phyloP scores from a whole-genome alignment of 2,113 vertebrate species.

The Osmerus eperlanus region DNA sequence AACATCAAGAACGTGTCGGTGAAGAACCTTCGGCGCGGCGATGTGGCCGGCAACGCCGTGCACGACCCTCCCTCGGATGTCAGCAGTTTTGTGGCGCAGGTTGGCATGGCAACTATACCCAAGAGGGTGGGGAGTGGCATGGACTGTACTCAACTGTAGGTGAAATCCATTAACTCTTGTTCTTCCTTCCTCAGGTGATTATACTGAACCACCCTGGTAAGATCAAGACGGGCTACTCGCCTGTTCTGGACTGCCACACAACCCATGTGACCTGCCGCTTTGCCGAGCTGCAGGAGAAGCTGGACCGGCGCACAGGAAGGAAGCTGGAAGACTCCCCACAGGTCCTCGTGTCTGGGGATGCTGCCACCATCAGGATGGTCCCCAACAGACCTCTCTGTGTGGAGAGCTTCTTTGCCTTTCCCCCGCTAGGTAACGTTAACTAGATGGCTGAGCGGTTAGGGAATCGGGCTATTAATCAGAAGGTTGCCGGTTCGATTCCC shows the following conservation, averaged over 20 bases:
- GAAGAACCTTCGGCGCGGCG: conserved; percentile 70
- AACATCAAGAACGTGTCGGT: conserved; percentile 72
- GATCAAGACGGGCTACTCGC: conserved; percentile 73
- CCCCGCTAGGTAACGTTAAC: conserved; percentile 65
- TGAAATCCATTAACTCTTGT: background rate
- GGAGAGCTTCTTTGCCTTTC: conserved; percentile 79
- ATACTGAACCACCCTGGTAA: conserved; percentile 80
- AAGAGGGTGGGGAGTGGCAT: background rate
- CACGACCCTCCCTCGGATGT: conserved; percentile 75
- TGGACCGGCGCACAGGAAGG: conserved; percentile 71
- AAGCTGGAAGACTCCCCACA: conserved; percentile 71
- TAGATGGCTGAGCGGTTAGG: background rate
- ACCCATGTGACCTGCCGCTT: conserved; percentile 77
- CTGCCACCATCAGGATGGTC: conserved; percentile 71
- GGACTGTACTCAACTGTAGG: background rate
- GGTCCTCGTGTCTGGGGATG: conserved; percentile 72
- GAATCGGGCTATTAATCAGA: too few species aligned
- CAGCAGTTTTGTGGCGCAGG: conserved; percentile 72
- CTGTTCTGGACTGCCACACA: conserved; percentile 80
- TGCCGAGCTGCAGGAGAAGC: conserved; percentile 73
- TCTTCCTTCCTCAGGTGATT: conserved; percentile 61
- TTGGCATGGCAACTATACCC: background rate
- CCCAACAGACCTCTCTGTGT: conserved; percentile 80
- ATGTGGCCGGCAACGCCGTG: conserved; percentile 72
- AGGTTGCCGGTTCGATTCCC: too few species aligned